Evolutionary conservation across 2,113 vertebrate species (phyloP), one percentile per base, ranked within the genome.

Genomic region (Bujurquina vittata): DNA sequence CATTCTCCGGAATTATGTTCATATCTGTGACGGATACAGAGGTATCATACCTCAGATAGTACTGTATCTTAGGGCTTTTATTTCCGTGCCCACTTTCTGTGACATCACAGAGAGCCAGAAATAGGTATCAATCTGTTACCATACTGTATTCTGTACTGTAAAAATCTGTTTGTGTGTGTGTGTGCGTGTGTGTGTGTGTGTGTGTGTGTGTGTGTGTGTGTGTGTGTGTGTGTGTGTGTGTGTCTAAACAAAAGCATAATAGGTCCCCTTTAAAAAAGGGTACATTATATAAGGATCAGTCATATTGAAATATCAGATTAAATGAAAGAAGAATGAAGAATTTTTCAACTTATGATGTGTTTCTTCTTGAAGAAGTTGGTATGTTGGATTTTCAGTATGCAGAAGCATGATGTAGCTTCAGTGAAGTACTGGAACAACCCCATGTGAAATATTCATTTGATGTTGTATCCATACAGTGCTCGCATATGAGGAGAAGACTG

Each of bases 371-470:
- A 81, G 37, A 56, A 37, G 35, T 37, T 33, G 31, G 10, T 14
- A 43, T 22, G 4, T 33, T 62, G 22, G 49, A 63, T 10, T 58
- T 81, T 84, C 77, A n/a, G 18, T 57, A 7, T 2, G 20, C 40
- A 20, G 11, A 74, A 65, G 35, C 46, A 0, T 26, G 20, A 61
- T 14, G 84, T 83, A 83, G 59, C 81, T 87, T 91, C 89, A 91
- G 22, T 87, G 84, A 89, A 83, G 84, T 79, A 57, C 22, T 83
- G 12, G 31, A 76, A 82, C 5, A 18, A 72, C 2, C 20, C 29
- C 8, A 20, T 20, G 5, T 69, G 37, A 37, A 67, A 56, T 77
- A 80, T 79, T 52, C 46, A 20, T 60, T 37, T 55, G 40, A 43
- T 49, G 29, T 17, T 7, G 37, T 81, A 62, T 76, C 17, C 26